Conservation (phyloP, 1,140 invertebrate genomes). For the Proctacanthus coquilletti region DNA sequence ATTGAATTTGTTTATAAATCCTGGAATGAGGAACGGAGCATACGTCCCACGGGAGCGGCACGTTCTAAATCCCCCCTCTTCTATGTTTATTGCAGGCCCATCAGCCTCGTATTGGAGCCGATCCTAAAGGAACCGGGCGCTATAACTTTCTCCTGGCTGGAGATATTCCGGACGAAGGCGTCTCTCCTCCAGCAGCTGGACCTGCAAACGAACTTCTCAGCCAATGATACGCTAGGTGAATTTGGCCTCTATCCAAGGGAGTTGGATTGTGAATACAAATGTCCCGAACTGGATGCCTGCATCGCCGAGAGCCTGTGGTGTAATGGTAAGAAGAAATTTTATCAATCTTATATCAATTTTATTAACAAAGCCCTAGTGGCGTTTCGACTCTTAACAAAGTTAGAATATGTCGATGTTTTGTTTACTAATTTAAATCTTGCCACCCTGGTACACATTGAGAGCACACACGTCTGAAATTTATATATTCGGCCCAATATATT, state of each 20-base stretch:
- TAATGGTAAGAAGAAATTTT: slow-evolving; percentile 67
- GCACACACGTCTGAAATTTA: too few relatives aligned
- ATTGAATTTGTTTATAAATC: too few relatives aligned
- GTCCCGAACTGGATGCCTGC: slow-evolving; percentile 78
- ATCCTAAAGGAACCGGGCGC: slow-evolving; percentile 51
- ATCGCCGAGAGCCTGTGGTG: slow-evolving; percentile 75
- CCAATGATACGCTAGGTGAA: slow-evolving; percentile 37
- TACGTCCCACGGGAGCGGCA: too few relatives aligned
- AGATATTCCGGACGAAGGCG: slow-evolving; percentile 48
- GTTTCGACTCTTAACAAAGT: too few relatives aligned
- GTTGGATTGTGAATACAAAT: slow-evolving; percentile 52
- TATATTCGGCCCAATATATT: too few relatives aligned
- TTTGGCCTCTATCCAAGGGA: slow-evolving; percentile 30
- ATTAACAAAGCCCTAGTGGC: too few relatives aligned
- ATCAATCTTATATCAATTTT: too few relatives aligned
- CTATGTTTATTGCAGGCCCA: slow-evolving; percentile 1
- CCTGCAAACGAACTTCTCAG: slow-evolving; percentile 30
- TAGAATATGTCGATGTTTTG: too few relatives aligned
- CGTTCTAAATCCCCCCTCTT: neutral
- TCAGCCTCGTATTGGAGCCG: slow-evolving; percentile 51
- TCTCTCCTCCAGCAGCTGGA: slow-evolving; percentile 45
- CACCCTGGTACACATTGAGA: too few relatives aligned
- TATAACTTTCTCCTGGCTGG: slow-evolving; percentile 52
- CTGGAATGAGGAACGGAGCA: too few relatives aligned
- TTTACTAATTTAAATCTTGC: too few relatives aligned